Evolutionary conservation across 2,113 vertebrate genomes (phyloP).

Genomic region (Bettongia penicillata): DNA sequence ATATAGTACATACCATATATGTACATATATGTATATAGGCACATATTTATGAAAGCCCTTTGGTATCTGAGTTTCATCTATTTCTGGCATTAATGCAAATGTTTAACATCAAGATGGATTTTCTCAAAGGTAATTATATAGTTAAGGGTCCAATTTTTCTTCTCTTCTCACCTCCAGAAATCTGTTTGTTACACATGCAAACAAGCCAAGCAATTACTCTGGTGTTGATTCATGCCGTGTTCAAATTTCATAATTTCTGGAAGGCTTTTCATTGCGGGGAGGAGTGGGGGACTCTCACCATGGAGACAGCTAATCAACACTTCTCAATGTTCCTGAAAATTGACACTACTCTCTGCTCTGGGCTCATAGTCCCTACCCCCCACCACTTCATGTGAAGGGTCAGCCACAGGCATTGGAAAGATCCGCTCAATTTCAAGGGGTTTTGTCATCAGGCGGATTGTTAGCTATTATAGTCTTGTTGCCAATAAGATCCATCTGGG

Average conservation of each 20-base stretch:
- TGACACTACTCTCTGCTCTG: not conserved
- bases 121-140: not conserved
- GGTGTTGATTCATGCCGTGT: slow-evolving; percentile 3
- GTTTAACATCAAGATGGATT: not conserved
- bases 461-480: not conserved
- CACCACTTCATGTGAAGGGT: not conserved
- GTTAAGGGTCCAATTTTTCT: not conserved
- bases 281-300: not conserved
- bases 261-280: not conserved
- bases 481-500: not conserved
- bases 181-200: slow-evolving; percentile 1
- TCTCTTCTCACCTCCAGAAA: slow-evolving; percentile 5
- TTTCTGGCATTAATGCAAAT: not conserved
- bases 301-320: slow-evolving; percentile 1
- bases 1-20: too few relatives aligned
- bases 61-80: not conserved
- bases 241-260: slow-evolving; percentile 5
- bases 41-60: not conserved
- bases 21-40: not conserved
- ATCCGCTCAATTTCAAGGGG: not conserved
- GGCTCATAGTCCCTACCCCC: not conserved
- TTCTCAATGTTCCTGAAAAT: slow-evolving; percentile 4
- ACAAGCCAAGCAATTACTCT: slow-evolving; percentile 1
- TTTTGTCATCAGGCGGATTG: not conserved
- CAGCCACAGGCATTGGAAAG: not conserved